Conservation (phyloP, 1,140 invertebrate species). For the Ostrea denselamellosa region DNA sequence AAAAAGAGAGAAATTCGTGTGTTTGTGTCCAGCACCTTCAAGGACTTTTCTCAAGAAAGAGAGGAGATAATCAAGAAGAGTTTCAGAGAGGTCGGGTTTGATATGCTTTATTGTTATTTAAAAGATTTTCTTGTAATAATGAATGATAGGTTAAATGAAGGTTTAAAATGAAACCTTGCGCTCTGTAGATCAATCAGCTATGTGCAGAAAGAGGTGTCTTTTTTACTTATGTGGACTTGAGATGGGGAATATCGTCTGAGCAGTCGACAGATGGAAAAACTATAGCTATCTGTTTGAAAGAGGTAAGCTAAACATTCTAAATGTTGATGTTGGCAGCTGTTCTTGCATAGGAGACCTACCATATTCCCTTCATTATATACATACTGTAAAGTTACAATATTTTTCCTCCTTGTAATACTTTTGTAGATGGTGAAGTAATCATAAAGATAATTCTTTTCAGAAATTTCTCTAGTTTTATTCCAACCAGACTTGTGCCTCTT, state of each 20-base stretch:
- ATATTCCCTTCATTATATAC: too few species aligned
- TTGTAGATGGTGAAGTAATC: too few species aligned
- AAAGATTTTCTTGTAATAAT: too few species aligned
- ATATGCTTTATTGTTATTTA: too few species aligned
- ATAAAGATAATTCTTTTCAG: too few species aligned
- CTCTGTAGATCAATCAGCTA: conserved; percentile 64
- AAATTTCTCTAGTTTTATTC: too few species aligned
- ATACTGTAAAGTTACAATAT: too few species aligned
- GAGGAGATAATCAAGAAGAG: conserved; percentile 70
- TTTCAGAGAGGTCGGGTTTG: conserved; percentile 64
- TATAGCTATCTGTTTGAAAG: conserved; percentile 69
- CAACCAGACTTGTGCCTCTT: too few species aligned
- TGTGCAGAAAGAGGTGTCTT: conserved; percentile 67
- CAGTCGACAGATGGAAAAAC: conserved; percentile 67
- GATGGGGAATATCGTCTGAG: conserved; percentile 69
- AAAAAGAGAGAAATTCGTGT: conserved; percentile 69
- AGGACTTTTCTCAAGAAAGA: conserved; percentile 66
- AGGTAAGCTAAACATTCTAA: conserved; percentile 53
- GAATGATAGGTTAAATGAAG: neutral
- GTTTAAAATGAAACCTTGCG: neutral
- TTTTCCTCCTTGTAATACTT: too few species aligned
- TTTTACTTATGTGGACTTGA: conserved; percentile 70
- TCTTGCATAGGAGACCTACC: too few species aligned
- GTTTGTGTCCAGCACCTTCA: conserved; percentile 71
- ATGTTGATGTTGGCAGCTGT: too few species aligned